Evolutionary conservation across 2,113 vertebrate genomes (phyloP), one percentile per base, ranked within the genome.

Genomic region (Strix aluco): DNA sequence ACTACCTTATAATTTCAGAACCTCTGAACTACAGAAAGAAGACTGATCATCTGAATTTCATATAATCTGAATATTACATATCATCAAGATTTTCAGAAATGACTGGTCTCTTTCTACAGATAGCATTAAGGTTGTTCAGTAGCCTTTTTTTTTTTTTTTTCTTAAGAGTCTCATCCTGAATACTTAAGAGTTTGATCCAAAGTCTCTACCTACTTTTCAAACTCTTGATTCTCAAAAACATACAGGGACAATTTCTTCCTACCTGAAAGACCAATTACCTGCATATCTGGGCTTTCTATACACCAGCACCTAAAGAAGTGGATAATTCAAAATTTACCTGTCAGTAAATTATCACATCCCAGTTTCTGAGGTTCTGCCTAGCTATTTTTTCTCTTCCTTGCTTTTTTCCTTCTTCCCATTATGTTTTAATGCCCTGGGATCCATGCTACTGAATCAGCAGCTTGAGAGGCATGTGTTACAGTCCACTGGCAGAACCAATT

Each of bases 391-490:
- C 49, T 61, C 29, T 80, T 61, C 20, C 61, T 87, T 89, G 26
- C 5, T 75, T 84, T 90, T 61, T 66, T 51, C 7, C 13, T 86
- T 77, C 51, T 90, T 81, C 61, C 42, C 27, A 79, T 87, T 91
- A 87, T 38, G 67, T 75, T 95, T 94, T 92, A 95, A 79, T 67
- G 58, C 71, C 58, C 89, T 94, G 78, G 81, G 74, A 97, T 90
- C 46, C 57, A 57, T 26, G 65, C 86, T 92, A 92, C 73, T 85
- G 91, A 89, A 93, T 87, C 77, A 93, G 84, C 85, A 96, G 86
- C 82, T 92, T 94, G 89, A 97, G 94, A 95, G 75, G 91, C 75
- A 74, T 94, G 86, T 38, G 86, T 70, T 94, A 54, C 78, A 95
- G 73, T 59, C 91, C 86, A 84, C 80, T 94, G 67, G 84, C 79